Base-by-base conservation (phyloP, 2,888 invertebrate species). In the Parochlus steinenii region DNA sequence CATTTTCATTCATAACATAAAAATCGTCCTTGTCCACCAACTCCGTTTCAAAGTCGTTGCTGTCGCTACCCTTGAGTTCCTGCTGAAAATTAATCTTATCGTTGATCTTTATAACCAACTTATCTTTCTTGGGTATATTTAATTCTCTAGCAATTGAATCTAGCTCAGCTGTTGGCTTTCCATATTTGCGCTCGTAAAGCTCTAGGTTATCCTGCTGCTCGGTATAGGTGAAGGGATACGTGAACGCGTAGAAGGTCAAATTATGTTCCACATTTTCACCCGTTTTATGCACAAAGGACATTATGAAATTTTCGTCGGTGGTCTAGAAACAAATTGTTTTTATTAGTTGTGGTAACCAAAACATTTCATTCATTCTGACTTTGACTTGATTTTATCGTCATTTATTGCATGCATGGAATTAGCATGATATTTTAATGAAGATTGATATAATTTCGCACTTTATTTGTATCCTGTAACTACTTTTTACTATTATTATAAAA, bases 211-310 rank as follows among this genome's bases (percentile, higher is more conserved):
- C 71, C 55, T 83, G 81, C 33, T 82, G 64, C 47, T 90, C 87
- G 0, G 70, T 67, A 52, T 85, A 89, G 0, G 86, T 78, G 60
- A 75, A 89, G 3, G 90, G 90, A 57, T 81, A 90, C 5, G 87
- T 87, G 58, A 90, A 90, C 0, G 89, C 87, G 61, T 89, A 82
- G 58, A 82, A 89, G 12, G 30, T 30, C 6, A 76, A 75, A 4
- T 75, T 71, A 14, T 78, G 73, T 41, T 74, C 69, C 3, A 63
- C 46, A 61, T 73, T 82, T 46, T 77, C 83, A 37, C 69, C 67
- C 12, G 75, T 72, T 16, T 67, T 65, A 53, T 71, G 78, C 50
- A 71, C 71, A 58, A 82, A 83, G 42, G 74, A 76, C 44, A 83
- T 58, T 3, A 72, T 73, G 53, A 81, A 82, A 37, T 75, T 71